Percentiles rank a stretch among this genome's conserved stretches.
phyloP scores from a whole-genome alignment of 2,113 vertebrate genomes.

The Mellivora capensis region DNA sequence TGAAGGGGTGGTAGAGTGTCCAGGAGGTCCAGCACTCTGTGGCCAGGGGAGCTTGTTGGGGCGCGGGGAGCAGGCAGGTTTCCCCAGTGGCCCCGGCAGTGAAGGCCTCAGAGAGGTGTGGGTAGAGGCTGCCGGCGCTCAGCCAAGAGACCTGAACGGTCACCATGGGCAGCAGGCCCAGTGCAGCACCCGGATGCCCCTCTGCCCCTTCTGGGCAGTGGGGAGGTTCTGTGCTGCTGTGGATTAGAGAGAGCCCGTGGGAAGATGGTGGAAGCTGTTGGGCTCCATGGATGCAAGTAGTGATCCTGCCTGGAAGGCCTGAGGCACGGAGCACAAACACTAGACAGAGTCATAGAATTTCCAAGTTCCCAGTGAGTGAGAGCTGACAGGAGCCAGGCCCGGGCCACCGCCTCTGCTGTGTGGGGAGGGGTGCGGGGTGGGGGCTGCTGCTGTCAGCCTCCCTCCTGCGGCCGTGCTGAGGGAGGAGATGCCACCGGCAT shows the following conservation, averaged over 20 bases:
- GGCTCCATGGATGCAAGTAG: fast-evolving
- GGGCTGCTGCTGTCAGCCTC: not conserved
- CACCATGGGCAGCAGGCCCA: not conserved
- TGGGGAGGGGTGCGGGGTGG: no score
- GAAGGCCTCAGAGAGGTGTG: not conserved
- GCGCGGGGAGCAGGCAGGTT: fast-evolving
- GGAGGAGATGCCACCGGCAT: not conserved
- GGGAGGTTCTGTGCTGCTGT: no score
- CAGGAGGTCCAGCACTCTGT: not conserved
- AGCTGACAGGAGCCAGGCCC: not conserved
- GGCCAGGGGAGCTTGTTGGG: not conserved
- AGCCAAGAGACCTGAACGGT: not conserved
- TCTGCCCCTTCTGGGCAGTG: not conserved
- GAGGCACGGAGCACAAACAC: not conserved
- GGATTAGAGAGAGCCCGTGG: not conserved
- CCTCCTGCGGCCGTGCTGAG: not conserved
- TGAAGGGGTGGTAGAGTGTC: not conserved
- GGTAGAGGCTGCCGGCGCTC: not conserved
- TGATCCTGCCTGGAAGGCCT: not conserved
- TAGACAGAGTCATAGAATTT: not conserved
- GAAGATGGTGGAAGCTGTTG: not conserved
- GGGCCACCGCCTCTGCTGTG: no score
- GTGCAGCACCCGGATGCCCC: not conserved
- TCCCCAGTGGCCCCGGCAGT: not conserved
- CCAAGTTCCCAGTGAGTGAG: not conserved